Conservation (phyloP, 2,113 vertebrate species). For the Calyptommatus sinebrachiatus region DNA sequence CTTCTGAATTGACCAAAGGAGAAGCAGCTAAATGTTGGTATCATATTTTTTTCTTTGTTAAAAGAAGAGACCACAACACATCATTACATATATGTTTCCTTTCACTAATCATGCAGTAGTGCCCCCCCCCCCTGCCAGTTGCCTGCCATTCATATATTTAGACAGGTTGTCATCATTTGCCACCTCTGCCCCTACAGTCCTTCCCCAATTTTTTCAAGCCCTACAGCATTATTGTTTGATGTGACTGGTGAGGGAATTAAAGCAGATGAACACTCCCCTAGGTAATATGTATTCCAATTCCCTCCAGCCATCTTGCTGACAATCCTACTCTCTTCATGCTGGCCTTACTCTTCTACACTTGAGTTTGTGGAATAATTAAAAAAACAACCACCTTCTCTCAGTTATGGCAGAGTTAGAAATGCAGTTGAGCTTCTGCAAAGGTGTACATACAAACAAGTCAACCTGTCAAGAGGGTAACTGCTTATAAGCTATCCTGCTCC, state of each 20-base stretch:
- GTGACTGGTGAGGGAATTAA: conserved; percentile 72
- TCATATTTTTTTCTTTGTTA: background rate
- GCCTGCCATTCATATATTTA: conserved; percentile 60
- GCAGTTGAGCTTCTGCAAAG: conserved; percentile 60
- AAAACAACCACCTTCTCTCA: conserved; percentile 25
- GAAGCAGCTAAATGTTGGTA: conserved; percentile 20
- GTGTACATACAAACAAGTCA: conserved; percentile 36
- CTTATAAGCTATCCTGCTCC: conserved; percentile 48
- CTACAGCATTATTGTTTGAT: conserved; percentile 73
- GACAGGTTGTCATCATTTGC: conserved; percentile 68
- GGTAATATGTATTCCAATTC: conserved; percentile 65
- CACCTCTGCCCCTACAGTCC: conserved; percentile 57
- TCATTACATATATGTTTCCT: conserved; percentile 1
- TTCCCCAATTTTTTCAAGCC: conserved; percentile 73
- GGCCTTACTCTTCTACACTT: conserved; percentile 45
- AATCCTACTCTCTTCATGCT: conserved; percentile 49
- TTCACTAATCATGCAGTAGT: background rate
- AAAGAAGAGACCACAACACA: conserved; percentile 14
- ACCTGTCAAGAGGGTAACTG: conserved; percentile 53
- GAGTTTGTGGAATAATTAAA: conserved; percentile 60
- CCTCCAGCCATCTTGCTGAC: conserved; percentile 69
- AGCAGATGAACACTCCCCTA: conserved; percentile 65
- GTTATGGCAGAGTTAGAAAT: conserved; percentile 58
- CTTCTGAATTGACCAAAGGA: background rate
- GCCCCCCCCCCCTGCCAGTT: conserved; percentile 39